Evolutionary conservation across 2,797 vertebrate genomes (phyloP).

Genomic region (Darevskia nairensis): DNA sequence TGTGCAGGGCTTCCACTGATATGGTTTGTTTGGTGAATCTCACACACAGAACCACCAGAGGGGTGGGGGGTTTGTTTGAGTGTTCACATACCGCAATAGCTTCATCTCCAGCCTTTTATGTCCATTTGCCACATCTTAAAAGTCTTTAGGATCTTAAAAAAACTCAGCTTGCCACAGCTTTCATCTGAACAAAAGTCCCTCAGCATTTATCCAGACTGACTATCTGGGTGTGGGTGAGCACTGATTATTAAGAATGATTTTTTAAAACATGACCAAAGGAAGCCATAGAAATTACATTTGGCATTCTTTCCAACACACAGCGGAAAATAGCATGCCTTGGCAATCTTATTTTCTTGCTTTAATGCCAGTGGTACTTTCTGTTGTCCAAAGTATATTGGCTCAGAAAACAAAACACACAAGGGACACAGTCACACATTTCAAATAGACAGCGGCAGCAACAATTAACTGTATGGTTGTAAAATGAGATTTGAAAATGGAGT

Average conservation of each 20-base stretch:
- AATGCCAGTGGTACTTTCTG: background rate
- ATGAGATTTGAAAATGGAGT: too few relatives aligned
- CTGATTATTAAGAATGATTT: background rate
- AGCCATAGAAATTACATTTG: background rate
- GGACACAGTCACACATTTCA: background rate
- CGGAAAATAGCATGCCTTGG: background rate
- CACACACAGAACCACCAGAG: background rate
- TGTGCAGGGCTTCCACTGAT: too few relatives aligned
- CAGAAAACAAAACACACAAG: background rate
- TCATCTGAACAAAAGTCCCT: background rate
- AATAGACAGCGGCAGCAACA: too few relatives aligned
- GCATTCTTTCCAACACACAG: background rate
- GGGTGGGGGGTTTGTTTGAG: background rate
- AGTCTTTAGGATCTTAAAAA: background rate
- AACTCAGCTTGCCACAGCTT: background rate
- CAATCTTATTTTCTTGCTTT: background rate
- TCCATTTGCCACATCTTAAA: background rate
- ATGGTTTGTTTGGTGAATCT: too few relatives aligned
- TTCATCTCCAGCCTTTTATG: background rate
- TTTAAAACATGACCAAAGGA: background rate
- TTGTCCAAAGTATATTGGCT: background rate
- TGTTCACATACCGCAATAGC: background rate
- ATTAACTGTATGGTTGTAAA: too few relatives aligned
- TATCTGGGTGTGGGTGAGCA: background rate
- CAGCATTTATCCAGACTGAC: background rate